These are phyloP conservation scores for Troides helena DNA, from an alignment of 2,888 invertebrate species.

Conservation along the genomic window DNA sequence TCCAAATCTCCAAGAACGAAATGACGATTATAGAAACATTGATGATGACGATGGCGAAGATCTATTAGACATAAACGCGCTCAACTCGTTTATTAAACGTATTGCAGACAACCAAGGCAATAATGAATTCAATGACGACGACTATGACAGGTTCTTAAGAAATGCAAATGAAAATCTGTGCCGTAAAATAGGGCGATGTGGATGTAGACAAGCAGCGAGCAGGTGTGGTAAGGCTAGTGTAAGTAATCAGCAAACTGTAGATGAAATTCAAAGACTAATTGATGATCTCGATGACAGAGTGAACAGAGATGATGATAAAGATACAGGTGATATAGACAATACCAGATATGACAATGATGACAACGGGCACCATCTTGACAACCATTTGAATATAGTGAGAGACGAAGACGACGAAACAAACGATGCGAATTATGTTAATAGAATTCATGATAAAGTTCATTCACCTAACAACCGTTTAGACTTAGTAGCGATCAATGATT, in stretches of 20 bases:
- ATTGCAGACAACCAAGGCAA: background rate
- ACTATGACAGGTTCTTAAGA: conserved; percentile 17
- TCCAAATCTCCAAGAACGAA: background rate
- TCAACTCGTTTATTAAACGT: conserved; percentile 5
- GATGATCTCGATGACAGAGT: conserved; percentile 35
- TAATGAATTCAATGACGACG: conserved; percentile 9
- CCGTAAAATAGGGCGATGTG: conserved; percentile 34
- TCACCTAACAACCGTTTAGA: conserved; percentile 8
- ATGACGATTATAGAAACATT: background rate
- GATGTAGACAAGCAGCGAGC: conserved; percentile 26
- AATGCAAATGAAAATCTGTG: conserved; percentile 30
- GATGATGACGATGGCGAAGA: background rate
- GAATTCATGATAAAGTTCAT: background rate
- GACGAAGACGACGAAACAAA: background rate
- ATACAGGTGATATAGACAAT: background rate
- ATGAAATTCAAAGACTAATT: conserved; percentile 36
- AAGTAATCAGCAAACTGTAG: conserved; percentile 30
- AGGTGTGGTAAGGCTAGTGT: conserved; percentile 28
- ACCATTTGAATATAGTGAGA: background rate
- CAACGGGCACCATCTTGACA: background rate
- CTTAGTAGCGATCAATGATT: conserved; percentile 12
- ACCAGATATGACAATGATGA: background rate
- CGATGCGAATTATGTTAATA: background rate
- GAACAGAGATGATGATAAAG: conserved; percentile 17
- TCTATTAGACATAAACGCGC: conserved; percentile 3